Base-by-base conservation (phyloP, 2,888 invertebrate species). In the Agrochola lota region DNA sequence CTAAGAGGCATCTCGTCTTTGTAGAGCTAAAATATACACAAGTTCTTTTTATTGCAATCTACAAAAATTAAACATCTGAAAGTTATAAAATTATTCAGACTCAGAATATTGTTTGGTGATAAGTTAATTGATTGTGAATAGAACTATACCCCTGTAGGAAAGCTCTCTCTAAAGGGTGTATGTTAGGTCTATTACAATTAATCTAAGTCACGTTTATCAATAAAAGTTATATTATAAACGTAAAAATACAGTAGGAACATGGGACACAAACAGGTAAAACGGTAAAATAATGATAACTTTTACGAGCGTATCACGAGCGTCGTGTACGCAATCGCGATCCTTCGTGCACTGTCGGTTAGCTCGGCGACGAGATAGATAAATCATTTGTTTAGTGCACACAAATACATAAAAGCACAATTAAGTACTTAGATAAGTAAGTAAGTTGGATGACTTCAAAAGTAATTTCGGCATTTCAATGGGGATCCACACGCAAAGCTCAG, bases 381-480 rank as follows among this genome's bases (percentile, higher is more conserved):
- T 9, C 9, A 26, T 20, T 26, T 60, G 30, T 8, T 26, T 26
- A 12, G 20, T 20, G n/a, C 59, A 26, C 59, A 59, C 20, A 62
- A 23, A 15, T 17, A 49, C 17, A 43, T 6, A 40, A 11, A n/a
- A 20, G n/a, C 11, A 43, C 66, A 43, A 11, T 6, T 66, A 11
- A 67, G 20, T 46, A 20, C n/a, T 15, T 46, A n/a, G 0, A 11
- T 66, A 20, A 46, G 12, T 46, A 26, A 12, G 7, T 40, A 40
- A 35, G 30, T 35, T 46, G 20, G 2, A 30, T 55, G 15, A 17
- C 26, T n/a, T 49, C 17, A 40, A 49, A 77, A 35, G 15, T 43
- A 43, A 52, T 80, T 60, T 68, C 8, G 8, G 5, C 55, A 40
- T 46, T 30, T 35, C 52, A 78, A 70, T n/a, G n/a, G n/a, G n/a